A percentile compares a stretch with the other conserved stretches of the same genome.
phyloP scores from a whole-genome alignment of 2,888 invertebrate genomes.

The Platycheirus albimanus region DNA sequence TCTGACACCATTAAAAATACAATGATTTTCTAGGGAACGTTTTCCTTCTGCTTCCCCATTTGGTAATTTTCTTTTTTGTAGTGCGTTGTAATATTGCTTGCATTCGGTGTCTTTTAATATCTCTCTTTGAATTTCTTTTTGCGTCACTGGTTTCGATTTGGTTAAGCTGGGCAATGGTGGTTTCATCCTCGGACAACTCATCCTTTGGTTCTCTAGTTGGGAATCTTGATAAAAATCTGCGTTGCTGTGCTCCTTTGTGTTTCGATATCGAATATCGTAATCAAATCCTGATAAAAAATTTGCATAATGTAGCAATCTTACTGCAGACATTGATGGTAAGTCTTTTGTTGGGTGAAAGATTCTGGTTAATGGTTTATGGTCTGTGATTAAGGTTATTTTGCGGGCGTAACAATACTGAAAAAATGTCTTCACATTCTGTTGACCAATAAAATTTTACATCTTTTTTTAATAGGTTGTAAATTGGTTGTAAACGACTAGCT shows the following conservation, averaged over 20 bases:
- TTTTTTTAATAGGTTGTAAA: slow-evolving; percentile 5
- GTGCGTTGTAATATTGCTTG: background rate
- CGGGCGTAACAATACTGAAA: slow-evolving; percentile 57
- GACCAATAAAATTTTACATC: slow-evolving; percentile 4
- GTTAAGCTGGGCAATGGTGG: background rate
- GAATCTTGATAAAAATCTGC: slow-evolving; percentile 33
- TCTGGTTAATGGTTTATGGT: slow-evolving; percentile 51
- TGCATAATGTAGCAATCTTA: slow-evolving; percentile 61
- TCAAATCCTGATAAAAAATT: slow-evolving; percentile 62
- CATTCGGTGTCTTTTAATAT: background rate
- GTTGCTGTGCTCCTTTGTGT: slow-evolving; percentile 45
- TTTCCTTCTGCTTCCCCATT: slow-evolving; percentile 5
- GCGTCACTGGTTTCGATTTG: slow-evolving; percentile 5
- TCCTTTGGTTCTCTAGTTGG: background rate
- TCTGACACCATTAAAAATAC: slow-evolving; percentile 27
- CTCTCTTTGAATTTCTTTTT: slow-evolving; percentile 1
- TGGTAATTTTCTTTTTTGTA: background rate
- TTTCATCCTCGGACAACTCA: slow-evolving; percentile 1
- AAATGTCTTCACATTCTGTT: background rate
- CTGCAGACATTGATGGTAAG: slow-evolving; percentile 52
- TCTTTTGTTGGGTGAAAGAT: slow-evolving; percentile 60
- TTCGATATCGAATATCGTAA: slow-evolving; percentile 65
- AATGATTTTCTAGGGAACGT: slow-evolving; percentile 26
- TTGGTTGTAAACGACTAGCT: background rate
- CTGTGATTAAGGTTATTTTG: slow-evolving; percentile 57